Evolutionary conservation across 2,113 vertebrate species (phyloP).

Genomic region (Barnardius zonarius): DNA sequence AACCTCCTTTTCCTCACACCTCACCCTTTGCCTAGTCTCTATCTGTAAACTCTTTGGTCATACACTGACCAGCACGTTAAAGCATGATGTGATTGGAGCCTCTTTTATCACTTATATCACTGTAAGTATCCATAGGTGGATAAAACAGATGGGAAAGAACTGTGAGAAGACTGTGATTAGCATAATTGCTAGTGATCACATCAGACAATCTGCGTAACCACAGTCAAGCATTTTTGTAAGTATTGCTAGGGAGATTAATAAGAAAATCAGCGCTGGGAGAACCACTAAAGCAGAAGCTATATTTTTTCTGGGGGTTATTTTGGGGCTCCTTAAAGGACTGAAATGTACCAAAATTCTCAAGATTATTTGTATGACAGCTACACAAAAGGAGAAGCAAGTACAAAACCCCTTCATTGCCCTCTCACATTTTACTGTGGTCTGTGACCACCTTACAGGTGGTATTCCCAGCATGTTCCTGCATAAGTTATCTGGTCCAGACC

Average conservation of each 20-base stretch:
- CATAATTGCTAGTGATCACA: slow-evolving; percentile 70
- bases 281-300: slow-evolving; percentile 25
- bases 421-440: neutral
- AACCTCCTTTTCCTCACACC: neutral
- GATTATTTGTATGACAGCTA: neutral
- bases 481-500: neutral
- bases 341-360: neutral
- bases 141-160: slow-evolving; percentile 67
- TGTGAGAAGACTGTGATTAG: slow-evolving; percentile 64
- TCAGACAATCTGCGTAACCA: slow-evolving; percentile 68
- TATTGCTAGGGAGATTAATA: slow-evolving; percentile 63
- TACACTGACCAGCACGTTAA: neutral
- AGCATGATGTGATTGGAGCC: neutral
- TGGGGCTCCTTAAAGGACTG: neutral
- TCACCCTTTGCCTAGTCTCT: neutral
- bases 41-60: neutral
- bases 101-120: slow-evolving; percentile 33
- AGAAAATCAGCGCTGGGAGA: slow-evolving; percentile 35
- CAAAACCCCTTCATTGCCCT: neutral
- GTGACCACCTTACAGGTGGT: neutral
- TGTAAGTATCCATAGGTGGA: slow-evolving; percentile 64
- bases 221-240: slow-evolving; percentile 58
- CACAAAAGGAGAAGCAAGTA: neutral
- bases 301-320: slow-evolving; percentile 18
- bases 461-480: neutral